Evolutionary conservation across 2,113 vertebrate species (phyloP).

Genomic region (Spea bombifrons): DNA sequence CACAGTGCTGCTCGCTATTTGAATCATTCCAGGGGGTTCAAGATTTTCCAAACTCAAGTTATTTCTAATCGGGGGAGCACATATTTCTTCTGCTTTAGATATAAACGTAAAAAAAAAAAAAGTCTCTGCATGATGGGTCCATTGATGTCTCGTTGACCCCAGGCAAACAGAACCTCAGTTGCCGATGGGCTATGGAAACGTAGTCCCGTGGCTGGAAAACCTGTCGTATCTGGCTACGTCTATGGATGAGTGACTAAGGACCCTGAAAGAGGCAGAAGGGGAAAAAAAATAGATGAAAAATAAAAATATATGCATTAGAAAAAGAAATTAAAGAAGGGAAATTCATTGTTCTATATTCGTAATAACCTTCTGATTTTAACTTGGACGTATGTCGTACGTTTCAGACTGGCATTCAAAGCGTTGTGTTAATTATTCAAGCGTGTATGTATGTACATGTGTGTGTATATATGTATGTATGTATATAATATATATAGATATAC

Average conservation of each 20-base stretch:
- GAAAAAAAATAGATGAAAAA: no score
- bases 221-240: not conserved
- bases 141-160: conserved; percentile 33
- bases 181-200: not conserved
- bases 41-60: not conserved
- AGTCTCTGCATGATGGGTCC: conserved; percentile 38
- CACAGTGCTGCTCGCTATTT: conserved; percentile 11
- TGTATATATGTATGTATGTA: no score
- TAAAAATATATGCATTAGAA: conserved; percentile 5
- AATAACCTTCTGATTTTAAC: conserved; percentile 17
- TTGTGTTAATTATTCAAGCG: no score
- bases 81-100: not conserved
- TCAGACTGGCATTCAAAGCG: no score
- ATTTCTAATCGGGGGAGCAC: conserved; percentile 8
- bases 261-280: conserved; percentile 15
- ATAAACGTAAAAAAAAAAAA: not conserved
- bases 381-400: not conserved
- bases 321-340: conserved; percentile 5
- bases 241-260: conserved; percentile 39
- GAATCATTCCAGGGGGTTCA: conserved; percentile 12
- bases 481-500: no score
- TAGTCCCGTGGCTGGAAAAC: not conserved
- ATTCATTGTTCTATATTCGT: conserved; percentile 18
- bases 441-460: no score
- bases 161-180: not conserved